phyloP scores from a whole-genome alignment of 2,113 vertebrate genomes.

The Coptodon bakossiorum region DNA sequence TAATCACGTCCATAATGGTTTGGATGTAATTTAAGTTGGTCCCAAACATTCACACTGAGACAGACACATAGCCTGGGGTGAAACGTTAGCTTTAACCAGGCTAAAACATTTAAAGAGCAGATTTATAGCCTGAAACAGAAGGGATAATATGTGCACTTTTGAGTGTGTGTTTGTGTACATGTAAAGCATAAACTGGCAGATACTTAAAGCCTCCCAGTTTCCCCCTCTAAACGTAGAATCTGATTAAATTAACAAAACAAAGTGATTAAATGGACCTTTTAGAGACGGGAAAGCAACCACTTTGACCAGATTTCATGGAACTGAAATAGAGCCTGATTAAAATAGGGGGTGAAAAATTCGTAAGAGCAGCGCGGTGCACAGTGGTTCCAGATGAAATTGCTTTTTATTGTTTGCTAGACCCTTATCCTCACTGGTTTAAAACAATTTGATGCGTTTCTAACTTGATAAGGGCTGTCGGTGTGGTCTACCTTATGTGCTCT shows the following conservation, averaged over 20 bases:
- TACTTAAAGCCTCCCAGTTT: not conserved
- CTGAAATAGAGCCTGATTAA: constrained; percentile 27
- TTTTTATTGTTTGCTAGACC: not conserved
- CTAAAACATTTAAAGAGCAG: constrained; percentile 14
- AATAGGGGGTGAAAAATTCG: not conserved
- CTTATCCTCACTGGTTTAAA: not conserved
- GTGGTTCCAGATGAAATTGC: not conserved
- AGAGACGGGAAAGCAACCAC: not conserved
- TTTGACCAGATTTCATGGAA: constrained; percentile 28
- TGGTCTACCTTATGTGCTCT: not conserved
- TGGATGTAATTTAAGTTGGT: constrained; percentile 30
- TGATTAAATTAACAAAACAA: constrained; percentile 41
- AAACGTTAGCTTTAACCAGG: constrained; percentile 2
- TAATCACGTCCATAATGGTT: constrained; percentile 35
- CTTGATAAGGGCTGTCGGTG: not conserved
- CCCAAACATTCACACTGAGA: not conserved
- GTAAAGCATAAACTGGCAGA: not conserved
- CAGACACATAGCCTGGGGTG: not conserved
- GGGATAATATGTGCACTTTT: not conserved
- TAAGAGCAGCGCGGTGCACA: not conserved
- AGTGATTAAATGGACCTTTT: constrained; percentile 25
- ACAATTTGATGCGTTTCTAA: not conserved
- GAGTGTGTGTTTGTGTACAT: not conserved
- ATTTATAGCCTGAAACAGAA: not conserved
- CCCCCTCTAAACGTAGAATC: not conserved